Evolutionary conservation across 2,113 vertebrate species (phyloP).

Genomic region (Rhinoptilus africanus): DNA sequence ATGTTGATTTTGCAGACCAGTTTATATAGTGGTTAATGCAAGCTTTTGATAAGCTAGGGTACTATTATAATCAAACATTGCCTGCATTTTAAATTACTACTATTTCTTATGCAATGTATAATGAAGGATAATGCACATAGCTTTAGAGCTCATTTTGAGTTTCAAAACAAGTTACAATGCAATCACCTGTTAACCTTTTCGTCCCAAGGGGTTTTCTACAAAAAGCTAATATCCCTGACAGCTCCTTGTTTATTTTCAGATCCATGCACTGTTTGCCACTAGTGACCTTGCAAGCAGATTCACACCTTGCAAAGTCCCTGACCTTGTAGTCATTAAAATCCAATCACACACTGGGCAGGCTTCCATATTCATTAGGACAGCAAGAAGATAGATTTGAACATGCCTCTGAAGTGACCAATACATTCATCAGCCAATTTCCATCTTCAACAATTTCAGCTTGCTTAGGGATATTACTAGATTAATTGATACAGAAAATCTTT

Average conservation of each 20-base stretch:
- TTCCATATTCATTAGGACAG: conserved; percentile 75
- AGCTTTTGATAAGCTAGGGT: conserved; percentile 29
- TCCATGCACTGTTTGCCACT: conserved; percentile 48
- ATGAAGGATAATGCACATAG: conserved; percentile 44
- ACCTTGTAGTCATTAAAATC: conserved; percentile 75
- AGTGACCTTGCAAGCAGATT: conserved; percentile 68
- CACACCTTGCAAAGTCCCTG: conserved; percentile 64
- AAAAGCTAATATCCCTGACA: conserved; percentile 68
- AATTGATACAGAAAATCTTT: conserved; percentile 69
- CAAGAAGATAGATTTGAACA: conserved; percentile 74
- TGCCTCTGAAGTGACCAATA: conserved; percentile 71
- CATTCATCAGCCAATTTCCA: conserved; percentile 75
- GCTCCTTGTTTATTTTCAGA: conserved; percentile 68
- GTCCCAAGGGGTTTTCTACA: conserved; percentile 64
- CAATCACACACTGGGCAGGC: conserved; percentile 66
- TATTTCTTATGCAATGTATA: conserved; percentile 42
- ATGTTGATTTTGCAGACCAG: not conserved
- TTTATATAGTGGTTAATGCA: conserved; percentile 6
- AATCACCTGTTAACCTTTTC: conserved; percentile 66
- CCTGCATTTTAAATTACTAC: conserved; percentile 35
- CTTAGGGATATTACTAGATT: conserved; percentile 68
- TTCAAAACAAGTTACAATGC: conserved; percentile 66
- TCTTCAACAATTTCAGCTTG: conserved; percentile 66
- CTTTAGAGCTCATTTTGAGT: conserved; percentile 58
- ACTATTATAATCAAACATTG: conserved; percentile 45